Conservation (phyloP, 2,888 invertebrate genomes). For the Diplazon laetatorius region DNA sequence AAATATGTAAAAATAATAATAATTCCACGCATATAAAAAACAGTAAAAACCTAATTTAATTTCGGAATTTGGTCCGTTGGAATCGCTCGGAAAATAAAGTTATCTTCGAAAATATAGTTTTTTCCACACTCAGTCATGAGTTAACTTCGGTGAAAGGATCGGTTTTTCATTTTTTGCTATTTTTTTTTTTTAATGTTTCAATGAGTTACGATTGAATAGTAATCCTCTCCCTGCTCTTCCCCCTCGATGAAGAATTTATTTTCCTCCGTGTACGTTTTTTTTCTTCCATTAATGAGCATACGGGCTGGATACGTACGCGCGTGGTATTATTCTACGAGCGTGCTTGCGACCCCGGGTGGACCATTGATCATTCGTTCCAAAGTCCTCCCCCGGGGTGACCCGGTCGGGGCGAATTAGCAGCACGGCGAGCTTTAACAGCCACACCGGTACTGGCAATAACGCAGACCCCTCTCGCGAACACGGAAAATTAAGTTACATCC, state of each 20-base stretch:
- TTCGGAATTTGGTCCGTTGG: neutral
- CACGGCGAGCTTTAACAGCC: slow-evolving; percentile 22
- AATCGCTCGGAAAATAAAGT: neutral
- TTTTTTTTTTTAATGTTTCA: slow-evolving; percentile 15
- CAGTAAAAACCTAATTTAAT: no score
- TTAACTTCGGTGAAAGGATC: neutral
- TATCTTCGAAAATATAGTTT: neutral
- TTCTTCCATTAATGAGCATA: slow-evolving; percentile 22
- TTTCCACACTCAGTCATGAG: neutral
- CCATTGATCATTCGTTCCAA: slow-evolving; percentile 57
- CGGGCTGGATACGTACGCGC: slow-evolving; percentile 29
- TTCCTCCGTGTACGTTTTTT: slow-evolving; percentile 14
- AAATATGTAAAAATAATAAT: no score
- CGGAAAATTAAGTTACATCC: slow-evolving; percentile 56
- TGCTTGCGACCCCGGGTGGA: slow-evolving; percentile 8
- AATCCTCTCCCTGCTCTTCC: no score
- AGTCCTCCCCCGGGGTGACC: slow-evolving; percentile 46
- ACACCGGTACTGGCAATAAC: slow-evolving; percentile 18
- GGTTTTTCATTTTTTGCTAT: neutral
- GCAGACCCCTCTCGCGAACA: slow-evolving; percentile 15
- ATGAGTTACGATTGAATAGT: slow-evolving; percentile 14
- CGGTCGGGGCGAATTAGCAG: slow-evolving; percentile 55
- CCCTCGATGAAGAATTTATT: slow-evolving; percentile 36
- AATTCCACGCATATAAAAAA: no score
- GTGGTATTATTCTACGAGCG: slow-evolving; percentile 56